These are phyloP conservation scores for Mugil cephalus DNA, from an alignment of 2,113 vertebrate species.

Conservation along the genomic window DNA sequence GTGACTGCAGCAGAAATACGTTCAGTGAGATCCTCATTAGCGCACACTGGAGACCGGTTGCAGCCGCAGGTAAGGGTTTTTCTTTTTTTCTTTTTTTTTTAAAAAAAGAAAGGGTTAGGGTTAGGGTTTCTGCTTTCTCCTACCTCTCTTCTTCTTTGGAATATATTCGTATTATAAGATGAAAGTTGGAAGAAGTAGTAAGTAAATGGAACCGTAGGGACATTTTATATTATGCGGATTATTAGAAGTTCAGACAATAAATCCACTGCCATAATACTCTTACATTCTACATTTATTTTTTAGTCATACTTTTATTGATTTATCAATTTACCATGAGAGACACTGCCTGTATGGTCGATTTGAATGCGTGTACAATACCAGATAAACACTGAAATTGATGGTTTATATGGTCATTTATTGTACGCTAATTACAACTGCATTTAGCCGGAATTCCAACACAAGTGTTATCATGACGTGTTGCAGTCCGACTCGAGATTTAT, in stretches of 20 bases:
- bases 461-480: neutral
- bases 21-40: neutral
- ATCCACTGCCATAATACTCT: neutral
- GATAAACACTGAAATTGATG: neutral
- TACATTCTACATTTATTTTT: neutral
- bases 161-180: too few relatives aligned
- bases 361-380: neutral
- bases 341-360: neutral
- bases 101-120: too few relatives aligned
- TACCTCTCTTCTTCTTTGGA: neutral
- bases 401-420: too few relatives aligned
- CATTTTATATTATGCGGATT: neutral
- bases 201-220: neutral
- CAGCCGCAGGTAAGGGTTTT: constrained; percentile 48
- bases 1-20: constrained; percentile 4
- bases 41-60: neutral
- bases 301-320: fast-evolving
- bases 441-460: neutral
- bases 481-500: neutral
- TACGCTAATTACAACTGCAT: neutral
- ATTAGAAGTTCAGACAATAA: constrained; percentile 31
- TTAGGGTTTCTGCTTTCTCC: neutral
- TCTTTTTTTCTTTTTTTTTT: neutral
- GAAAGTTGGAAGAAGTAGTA: neutral
- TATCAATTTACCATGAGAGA: neutral